These are phyloP conservation scores for Brachionus calyciflorus DNA, from an alignment of 1,140 invertebrate genomes.

Conservation along the genomic window DNA sequence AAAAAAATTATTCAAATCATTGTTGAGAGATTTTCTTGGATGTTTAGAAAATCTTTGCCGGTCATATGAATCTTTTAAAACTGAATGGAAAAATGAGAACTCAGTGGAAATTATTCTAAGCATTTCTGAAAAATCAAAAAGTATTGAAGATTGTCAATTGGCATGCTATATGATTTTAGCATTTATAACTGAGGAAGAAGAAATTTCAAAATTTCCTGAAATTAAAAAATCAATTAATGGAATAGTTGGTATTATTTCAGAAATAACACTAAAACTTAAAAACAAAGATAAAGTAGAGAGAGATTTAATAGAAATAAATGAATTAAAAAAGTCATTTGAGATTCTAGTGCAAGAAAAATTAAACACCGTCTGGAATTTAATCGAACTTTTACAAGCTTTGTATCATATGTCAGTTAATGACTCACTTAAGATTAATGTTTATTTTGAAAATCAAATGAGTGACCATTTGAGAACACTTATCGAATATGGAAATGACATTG, in stretches of 20 bases:
- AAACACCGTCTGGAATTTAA: conserved; percentile 15
- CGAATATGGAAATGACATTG: conserved; percentile 1
- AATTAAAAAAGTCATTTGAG: neutral
- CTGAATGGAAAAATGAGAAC: conserved; percentile 4
- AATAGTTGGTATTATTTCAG: neutral
- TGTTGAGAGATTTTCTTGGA: neutral
- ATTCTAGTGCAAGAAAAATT: neutral
- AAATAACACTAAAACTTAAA: neutral
- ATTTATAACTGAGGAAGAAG: conserved; percentile 24
- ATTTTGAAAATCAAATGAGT: neutral
- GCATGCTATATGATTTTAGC: conserved; percentile 9
- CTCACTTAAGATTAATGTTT: neutral
- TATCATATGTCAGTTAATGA: conserved; percentile 38
- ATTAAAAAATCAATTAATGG: neutral
- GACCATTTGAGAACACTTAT: neutral
- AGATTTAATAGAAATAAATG: neutral
- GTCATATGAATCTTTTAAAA: conserved; percentile 1
- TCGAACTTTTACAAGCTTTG: neutral
- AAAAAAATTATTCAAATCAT: neutral
- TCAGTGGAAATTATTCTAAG: neutral
- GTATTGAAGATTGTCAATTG: neutral
- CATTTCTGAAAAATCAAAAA: neutral
- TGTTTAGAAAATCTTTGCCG: neutral
- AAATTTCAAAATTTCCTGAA: conserved; percentile 1
- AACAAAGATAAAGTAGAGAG: neutral